A percentile compares a stretch with the other conserved stretches of the same genome.
Evolutionary conservation across 2,888 invertebrate species (phyloP).

Genomic region (Apamea anceps): DNA sequence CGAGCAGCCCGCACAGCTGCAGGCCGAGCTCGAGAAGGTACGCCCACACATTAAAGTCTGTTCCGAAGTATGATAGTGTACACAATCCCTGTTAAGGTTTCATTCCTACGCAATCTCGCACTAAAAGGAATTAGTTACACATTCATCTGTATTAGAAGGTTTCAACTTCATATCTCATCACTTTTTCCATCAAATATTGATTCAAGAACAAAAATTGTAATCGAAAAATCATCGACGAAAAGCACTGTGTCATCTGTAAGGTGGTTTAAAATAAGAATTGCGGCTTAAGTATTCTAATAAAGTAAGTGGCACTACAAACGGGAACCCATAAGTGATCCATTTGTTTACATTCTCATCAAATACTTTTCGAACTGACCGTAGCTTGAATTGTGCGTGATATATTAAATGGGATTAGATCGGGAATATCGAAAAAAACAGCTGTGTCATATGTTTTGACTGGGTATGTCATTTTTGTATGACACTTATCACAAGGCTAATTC

Average conservation of each 20-base stretch:
- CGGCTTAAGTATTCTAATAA: not conserved
- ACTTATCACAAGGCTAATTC: not conserved
- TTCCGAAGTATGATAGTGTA: not conserved
- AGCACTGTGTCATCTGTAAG: not conserved
- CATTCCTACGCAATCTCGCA: not conserved
- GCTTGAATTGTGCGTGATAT: not conserved
- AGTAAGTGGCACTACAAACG: not conserved
- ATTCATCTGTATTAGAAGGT: not conserved
- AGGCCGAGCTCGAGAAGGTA: conserved; percentile 66
- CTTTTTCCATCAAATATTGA: not conserved
- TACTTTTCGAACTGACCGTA: not conserved
- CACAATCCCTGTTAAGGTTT: not conserved
- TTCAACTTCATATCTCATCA: not conserved
- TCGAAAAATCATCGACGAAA: too few relatives aligned
- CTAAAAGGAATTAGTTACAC: not conserved
- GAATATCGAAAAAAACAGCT: not conserved
- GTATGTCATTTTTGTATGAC: not conserved
- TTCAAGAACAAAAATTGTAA: not conserved
- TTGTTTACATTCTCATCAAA: not conserved
- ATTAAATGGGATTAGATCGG: not conserved
- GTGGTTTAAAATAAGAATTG: not conserved
- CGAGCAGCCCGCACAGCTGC: conserved; percentile 52
- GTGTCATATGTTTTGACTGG: not conserved
- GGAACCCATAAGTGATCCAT: not conserved
- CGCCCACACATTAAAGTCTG: not conserved